phyloP scores from a whole-genome alignment of 2,113 vertebrate species.

The Mormyrus lacerda region DNA sequence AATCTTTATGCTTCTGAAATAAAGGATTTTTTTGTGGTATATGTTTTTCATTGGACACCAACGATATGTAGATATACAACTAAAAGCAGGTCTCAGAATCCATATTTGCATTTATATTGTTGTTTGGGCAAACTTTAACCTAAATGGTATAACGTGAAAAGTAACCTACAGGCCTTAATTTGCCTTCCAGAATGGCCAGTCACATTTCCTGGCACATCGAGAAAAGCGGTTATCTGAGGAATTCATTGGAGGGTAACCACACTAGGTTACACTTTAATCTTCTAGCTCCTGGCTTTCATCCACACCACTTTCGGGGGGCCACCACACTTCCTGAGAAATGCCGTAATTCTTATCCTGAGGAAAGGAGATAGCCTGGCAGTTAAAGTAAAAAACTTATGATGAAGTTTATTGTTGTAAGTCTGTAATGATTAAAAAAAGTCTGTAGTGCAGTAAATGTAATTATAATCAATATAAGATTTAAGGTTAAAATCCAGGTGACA shows the following conservation, averaged over 20 bases:
- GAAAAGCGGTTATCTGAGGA: neutral
- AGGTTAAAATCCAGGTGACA: neutral
- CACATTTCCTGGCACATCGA: neutral
- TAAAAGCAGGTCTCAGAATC: neutral
- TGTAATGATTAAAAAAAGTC: neutral
- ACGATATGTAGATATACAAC: neutral
- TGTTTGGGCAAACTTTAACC: neutral
- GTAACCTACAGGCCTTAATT: neutral
- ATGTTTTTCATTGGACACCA: neutral
- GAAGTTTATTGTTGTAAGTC: neutral
- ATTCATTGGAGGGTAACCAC: neutral
- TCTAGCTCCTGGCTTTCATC: neutral
- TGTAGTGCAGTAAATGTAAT: neutral
- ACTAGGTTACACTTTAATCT: neutral
- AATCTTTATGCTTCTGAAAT: neutral
- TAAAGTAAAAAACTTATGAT: neutral
- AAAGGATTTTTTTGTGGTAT: neutral
- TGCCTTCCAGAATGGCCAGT: neutral
- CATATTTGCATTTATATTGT: neutral
- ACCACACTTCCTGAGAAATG: neutral
- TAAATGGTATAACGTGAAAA: neutral
- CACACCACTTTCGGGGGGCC: neutral
- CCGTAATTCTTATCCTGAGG: neutral
- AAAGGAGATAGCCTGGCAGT: neutral
- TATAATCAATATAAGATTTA: neutral